phyloP scores from a whole-genome alignment of 2,113 vertebrate genomes.

The Caloenas nicobarica region DNA sequence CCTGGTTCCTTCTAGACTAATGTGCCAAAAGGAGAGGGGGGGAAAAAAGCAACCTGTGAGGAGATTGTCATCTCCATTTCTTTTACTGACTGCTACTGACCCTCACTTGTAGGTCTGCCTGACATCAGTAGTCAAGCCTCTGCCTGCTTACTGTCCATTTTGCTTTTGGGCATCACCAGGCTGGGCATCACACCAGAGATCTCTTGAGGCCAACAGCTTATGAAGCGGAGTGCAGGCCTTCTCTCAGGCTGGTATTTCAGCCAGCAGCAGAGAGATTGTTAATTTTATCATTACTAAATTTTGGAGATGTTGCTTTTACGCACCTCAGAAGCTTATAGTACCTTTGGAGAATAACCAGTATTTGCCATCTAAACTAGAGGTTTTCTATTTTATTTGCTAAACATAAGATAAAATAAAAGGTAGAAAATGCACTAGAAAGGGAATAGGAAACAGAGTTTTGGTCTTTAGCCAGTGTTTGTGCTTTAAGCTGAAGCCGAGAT shows the following conservation, averaged over 20 bases:
- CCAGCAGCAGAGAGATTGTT: neutral
- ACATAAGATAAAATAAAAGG: neutral
- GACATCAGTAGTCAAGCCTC: neutral
- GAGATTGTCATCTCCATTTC: neutral
- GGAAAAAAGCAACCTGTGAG: neutral
- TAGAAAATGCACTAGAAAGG: neutral
- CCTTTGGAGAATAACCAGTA: neutral
- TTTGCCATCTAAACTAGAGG: neutral
- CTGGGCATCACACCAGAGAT: neutral
- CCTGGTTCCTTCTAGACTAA: neutral
- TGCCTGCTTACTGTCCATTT: neutral
- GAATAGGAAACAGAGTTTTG: neutral
- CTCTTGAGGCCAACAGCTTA: neutral
- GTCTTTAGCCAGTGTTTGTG: neutral
- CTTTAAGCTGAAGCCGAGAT: neutral
- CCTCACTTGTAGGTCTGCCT: neutral
- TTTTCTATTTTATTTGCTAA: neutral
- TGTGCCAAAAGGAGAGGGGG: neutral
- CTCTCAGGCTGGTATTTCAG: neutral
- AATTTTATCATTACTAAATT: neutral
- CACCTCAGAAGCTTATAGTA: neutral
- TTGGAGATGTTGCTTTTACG: neutral
- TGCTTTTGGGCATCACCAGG: neutral
- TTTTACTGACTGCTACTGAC: neutral
- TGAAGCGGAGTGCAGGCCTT: neutral